Conservation (phyloP, 2,113 vertebrate species). For the Zosterops japonicus region DNA sequence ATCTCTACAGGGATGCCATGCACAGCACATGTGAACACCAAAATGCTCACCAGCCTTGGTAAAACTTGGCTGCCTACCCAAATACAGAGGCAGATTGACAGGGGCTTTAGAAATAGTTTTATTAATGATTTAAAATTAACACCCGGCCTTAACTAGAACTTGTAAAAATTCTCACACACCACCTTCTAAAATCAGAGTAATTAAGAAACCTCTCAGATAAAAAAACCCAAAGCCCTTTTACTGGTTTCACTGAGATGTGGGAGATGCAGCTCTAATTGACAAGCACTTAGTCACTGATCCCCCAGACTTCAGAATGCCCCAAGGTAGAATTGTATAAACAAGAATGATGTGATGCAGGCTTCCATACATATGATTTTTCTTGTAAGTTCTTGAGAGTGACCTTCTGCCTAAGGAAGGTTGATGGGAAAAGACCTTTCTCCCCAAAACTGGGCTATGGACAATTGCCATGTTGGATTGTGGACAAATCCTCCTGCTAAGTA, state of each 20-base stretch:
- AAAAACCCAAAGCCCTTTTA: neutral
- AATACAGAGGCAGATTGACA: neutral
- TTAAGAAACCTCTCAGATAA: neutral
- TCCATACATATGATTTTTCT: neutral
- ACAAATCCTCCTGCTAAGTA: neutral
- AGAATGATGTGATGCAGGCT: neutral
- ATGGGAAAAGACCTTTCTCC: neutral
- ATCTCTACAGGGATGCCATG: neutral
- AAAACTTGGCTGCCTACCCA: neutral
- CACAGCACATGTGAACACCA: neutral
- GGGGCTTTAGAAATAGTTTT: neutral
- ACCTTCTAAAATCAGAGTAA: neutral
- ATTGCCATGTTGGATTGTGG: neutral
- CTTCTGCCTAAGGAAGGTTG: neutral
- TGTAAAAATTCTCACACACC: neutral
- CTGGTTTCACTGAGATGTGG: neutral
- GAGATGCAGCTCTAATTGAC: neutral
- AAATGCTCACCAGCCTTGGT: neutral
- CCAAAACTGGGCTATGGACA: neutral
- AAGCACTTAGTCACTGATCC: neutral
- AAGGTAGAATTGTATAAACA: neutral
- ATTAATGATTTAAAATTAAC: neutral
- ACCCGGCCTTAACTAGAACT: neutral
- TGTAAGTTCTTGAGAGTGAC: neutral
- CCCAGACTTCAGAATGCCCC: neutral